Percentiles rank a stretch among this genome's conserved stretches.
These are phyloP conservation scores for Parnassius glacialis DNA, from an alignment of 2,888 invertebrate species.

Conservation along the genomic window DNA sequence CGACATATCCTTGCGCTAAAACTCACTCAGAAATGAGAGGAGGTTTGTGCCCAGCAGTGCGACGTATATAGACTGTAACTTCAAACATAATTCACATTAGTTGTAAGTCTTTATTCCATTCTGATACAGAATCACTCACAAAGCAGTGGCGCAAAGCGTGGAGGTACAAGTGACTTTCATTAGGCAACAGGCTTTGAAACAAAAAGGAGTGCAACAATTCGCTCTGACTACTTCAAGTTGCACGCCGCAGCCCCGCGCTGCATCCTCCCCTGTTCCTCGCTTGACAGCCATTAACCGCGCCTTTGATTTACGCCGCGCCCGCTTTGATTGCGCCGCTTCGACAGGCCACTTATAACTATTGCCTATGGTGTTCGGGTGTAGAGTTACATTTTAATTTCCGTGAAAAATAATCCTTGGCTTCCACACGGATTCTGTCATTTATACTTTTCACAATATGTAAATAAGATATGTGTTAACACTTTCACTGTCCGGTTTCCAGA, in stretches of 20 bases:
- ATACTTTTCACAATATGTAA: too few relatives aligned
- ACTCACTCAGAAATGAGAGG: too few relatives aligned
- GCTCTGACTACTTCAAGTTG: slow-evolving; percentile 57
- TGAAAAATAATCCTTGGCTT: slow-evolving; percentile 18
- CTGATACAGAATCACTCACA: slow-evolving; percentile 7
- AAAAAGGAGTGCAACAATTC: slow-evolving; percentile 51
- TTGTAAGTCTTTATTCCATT: slow-evolving; percentile 1
- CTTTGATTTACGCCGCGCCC: slow-evolving; percentile 67
- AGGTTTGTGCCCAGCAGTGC: too few relatives aligned
- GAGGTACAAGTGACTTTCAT: slow-evolving; percentile 57
- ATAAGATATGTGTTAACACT: too few relatives aligned
- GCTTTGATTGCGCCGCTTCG: slow-evolving; percentile 68
- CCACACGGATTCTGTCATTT: not conserved
- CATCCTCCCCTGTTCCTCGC: slow-evolving; percentile 44
- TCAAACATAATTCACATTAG: not conserved
- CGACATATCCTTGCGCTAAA: too few relatives aligned
- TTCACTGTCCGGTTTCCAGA: too few relatives aligned
- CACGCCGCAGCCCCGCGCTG: slow-evolving; percentile 31
- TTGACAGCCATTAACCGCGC: slow-evolving; percentile 69
- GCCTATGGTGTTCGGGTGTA: slow-evolving; percentile 37
- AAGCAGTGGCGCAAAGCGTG: slow-evolving; percentile 13
- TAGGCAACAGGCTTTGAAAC: slow-evolving; percentile 54
- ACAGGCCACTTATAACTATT: slow-evolving; percentile 68
- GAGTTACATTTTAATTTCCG: slow-evolving; percentile 24
- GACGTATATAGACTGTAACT: too few relatives aligned